These are phyloP conservation scores for Rhipidura dahli DNA, from an alignment of 2,113 vertebrate genomes.

Conservation along the genomic window DNA sequence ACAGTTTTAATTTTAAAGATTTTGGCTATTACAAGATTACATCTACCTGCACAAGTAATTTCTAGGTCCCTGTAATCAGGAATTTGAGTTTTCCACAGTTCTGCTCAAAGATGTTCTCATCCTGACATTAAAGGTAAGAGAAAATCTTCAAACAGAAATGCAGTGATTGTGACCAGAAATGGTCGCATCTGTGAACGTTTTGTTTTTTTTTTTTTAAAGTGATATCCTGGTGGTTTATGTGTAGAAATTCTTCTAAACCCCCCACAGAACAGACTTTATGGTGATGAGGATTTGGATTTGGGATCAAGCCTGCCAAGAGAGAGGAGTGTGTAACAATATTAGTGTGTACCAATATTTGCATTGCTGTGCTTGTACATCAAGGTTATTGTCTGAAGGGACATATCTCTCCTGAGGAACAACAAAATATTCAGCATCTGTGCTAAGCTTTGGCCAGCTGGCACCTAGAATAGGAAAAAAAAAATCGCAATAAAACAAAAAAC, in stretches of 20 bases:
- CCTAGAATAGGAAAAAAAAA: not conserved
- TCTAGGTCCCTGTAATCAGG: not conserved
- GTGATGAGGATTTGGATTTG: not conserved
- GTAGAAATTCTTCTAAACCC: not conserved
- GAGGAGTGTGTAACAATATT: not conserved
- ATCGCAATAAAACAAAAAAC: not conserved
- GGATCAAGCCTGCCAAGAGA: not conserved
- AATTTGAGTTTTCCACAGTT: not conserved
- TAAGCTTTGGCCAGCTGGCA: not conserved
- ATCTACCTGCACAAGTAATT: not conserved
- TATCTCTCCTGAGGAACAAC: not conserved
- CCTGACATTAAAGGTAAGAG: not conserved
- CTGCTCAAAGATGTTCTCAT: not conserved
- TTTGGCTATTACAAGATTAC: not conserved
- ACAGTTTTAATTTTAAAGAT: not conserved
- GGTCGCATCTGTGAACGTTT: accelerated
- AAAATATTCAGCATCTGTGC: not conserved
- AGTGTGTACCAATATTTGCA: not conserved
- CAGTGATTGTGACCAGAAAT: not conserved
- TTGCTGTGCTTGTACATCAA: not conserved
- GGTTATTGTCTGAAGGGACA: not conserved
- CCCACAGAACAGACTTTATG: not conserved
- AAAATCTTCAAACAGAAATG: not conserved
- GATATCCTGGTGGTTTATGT: not conserved
- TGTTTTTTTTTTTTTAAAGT: not conserved